Conservation (phyloP, 2,888 invertebrate species). For the Copidosoma aretas region DNA sequence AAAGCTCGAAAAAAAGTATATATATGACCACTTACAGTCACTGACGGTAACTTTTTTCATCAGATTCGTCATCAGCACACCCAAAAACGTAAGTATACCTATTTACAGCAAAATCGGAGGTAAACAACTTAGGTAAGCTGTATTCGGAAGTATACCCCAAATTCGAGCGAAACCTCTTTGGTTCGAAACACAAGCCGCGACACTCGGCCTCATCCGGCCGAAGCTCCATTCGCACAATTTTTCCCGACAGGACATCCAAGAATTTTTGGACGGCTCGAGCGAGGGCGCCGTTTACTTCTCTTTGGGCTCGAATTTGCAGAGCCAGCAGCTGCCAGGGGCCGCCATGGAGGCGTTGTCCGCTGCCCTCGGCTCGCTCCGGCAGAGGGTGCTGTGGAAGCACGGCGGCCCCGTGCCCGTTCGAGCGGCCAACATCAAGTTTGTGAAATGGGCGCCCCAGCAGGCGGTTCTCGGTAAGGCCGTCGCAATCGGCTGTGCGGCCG, state of each 20-base stretch:
- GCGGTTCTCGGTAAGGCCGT: slow-evolving; percentile 55
- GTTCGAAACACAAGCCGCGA: neutral
- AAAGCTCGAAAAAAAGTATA: too few relatives aligned
- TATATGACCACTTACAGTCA: too few relatives aligned
- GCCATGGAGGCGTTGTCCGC: slow-evolving; percentile 54
- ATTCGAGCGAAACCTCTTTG: too few relatives aligned
- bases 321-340: slow-evolving; percentile 54
- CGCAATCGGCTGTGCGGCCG: too few relatives aligned
- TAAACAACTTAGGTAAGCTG: too few relatives aligned
- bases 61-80: too few relatives aligned
- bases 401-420: slow-evolving; percentile 51
- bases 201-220: neutral
- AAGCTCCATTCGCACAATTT: neutral
- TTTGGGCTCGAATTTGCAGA: slow-evolving; percentile 61
- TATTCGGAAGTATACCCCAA: too few relatives aligned
- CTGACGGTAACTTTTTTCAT: too few relatives aligned
- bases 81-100: too few relatives aligned
- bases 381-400: slow-evolving; percentile 61
- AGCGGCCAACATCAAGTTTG: slow-evolving; percentile 59
- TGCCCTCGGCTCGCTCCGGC: slow-evolving; percentile 57
- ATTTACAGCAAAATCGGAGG: too few relatives aligned
- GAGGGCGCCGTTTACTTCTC: slow-evolving; percentile 61
- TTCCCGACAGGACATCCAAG: slow-evolving; percentile 52
- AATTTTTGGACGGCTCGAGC: slow-evolving; percentile 56
- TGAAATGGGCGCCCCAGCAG: slow-evolving; percentile 60